A percentile compares a stretch with the other conserved stretches of the same genome.
These are phyloP conservation scores for Brachynemurus nebulosus DNA, from an alignment of 2,888 invertebrate species.

Conservation along the genomic window DNA sequence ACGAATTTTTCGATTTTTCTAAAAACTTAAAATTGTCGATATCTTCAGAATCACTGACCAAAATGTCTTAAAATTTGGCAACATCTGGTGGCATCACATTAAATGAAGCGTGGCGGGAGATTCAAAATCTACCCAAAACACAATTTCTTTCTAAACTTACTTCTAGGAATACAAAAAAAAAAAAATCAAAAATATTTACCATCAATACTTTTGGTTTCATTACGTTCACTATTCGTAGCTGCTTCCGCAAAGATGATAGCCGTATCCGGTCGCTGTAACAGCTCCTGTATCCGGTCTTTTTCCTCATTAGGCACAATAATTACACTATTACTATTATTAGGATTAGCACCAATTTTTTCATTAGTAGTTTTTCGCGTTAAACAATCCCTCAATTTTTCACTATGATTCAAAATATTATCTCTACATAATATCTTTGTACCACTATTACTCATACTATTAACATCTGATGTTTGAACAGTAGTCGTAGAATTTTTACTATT, in stretches of 20 bases:
- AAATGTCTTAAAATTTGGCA: no score
- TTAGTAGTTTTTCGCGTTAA: neutral
- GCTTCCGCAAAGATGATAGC: conserved; percentile 38
- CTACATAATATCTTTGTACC: neutral
- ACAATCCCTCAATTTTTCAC: neutral
- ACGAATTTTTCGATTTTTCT: no score
- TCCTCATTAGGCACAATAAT: conserved; percentile 14
- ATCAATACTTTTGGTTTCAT: conserved; percentile 16
- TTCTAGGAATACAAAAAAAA: no score
- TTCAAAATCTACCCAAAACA: neutral
- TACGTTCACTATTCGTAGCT: no score
- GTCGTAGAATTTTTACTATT: neutral
- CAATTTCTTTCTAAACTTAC: no score
- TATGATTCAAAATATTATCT: neutral
- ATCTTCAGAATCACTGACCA: no score
- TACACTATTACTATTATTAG: neutral
- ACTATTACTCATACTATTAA: neutral
- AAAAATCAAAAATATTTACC: neutral
- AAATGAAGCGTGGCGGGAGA: no score
- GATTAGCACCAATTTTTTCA: neutral
- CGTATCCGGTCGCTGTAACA: conserved; percentile 35
- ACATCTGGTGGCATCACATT: no score
- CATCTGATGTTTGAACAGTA: neutral
- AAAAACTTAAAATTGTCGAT: no score
- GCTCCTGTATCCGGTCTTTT: conserved; percentile 33